These are phyloP conservation scores for Apogon talboti DNA, from an alignment of 2,797 vertebrate species.

Conservation along the genomic window DNA sequence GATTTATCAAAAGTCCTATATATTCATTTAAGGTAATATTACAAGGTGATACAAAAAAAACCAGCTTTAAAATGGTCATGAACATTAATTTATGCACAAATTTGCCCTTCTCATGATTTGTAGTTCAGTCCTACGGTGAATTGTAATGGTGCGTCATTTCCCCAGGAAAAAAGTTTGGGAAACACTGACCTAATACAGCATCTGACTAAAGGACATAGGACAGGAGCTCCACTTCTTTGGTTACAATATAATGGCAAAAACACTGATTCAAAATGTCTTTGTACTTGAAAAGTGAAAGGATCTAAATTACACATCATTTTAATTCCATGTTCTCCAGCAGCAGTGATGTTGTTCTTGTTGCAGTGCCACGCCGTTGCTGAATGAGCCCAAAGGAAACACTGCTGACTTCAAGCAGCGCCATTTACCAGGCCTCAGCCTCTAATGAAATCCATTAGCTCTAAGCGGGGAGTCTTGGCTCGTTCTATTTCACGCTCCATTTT, in stretches of 20 bases:
- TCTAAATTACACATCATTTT: conserved; percentile 8
- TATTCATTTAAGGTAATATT: too few relatives aligned
- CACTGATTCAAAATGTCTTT: conserved; percentile 2
- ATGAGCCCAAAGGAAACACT: conserved; percentile 27
- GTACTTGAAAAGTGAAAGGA: conserved; percentile 7
- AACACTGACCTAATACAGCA: not conserved
- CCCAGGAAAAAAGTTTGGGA: too few relatives aligned
- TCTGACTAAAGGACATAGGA: not conserved
- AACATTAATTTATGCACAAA: too few relatives aligned
- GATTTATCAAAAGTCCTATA: too few relatives aligned
- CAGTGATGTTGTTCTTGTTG: conserved; percentile 37
- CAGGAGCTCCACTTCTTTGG: not conserved
- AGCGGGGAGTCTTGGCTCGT: conserved; percentile 43
- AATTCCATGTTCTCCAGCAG: conserved; percentile 25
- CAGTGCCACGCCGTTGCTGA: conserved; percentile 24
- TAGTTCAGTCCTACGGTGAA: too few relatives aligned
- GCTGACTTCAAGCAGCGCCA: conserved; percentile 34
- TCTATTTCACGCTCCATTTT: conserved; percentile 47
- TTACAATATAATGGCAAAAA: not conserved
- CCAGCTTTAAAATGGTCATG: too few relatives aligned
- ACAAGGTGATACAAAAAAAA: too few relatives aligned
- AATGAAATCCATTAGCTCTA: conserved; percentile 66
- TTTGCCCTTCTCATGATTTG: too few relatives aligned
- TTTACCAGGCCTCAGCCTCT: conserved; percentile 57
- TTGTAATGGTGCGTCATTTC: too few relatives aligned